A percentile compares a stretch with the other conserved stretches of the same genome.
phyloP scores from a whole-genome alignment of 2,797 vertebrate species.

The Peromyscus melanophrys region DNA sequence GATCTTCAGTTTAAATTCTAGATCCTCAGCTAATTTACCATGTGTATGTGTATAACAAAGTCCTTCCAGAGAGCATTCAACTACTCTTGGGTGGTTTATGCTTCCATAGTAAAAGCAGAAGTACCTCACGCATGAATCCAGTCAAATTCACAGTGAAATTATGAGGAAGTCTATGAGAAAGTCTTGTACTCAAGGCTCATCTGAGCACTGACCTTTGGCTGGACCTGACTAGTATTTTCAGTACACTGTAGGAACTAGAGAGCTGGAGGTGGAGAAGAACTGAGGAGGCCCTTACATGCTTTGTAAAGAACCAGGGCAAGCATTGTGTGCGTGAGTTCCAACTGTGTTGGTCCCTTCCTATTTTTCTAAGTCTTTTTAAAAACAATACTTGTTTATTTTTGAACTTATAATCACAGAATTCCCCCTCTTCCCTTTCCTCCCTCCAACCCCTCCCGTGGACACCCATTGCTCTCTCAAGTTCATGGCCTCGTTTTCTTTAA shows the following conservation, averaged over 20 bases:
- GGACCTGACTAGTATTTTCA: not conserved
- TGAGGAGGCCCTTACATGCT: not conserved
- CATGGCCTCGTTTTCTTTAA: not conserved
- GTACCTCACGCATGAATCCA: not conserved
- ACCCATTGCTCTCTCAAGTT: not conserved
- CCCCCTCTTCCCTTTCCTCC: not conserved
- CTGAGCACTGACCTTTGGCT: not conserved
- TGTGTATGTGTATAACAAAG: not conserved
- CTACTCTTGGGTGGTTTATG: not conserved
- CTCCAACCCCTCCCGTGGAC: not conserved
- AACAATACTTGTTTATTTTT: not conserved
- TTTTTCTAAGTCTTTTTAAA: not conserved
- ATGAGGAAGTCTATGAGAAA: not conserved
- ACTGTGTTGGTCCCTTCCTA: not conserved
- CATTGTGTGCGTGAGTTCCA: accelerated
- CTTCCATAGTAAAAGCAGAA: not conserved
- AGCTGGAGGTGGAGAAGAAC: not conserved
- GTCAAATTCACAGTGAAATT: not conserved
- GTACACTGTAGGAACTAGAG: not conserved
- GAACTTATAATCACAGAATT: not conserved
- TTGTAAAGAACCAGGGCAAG: not conserved
- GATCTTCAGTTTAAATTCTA: not conserved
- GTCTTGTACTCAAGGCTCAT: not conserved
- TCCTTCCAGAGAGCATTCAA: not conserved
- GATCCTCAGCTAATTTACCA: not conserved